Base-by-base conservation (phyloP, 1,140 invertebrate species). In the Hycleus phaleratus region DNA sequence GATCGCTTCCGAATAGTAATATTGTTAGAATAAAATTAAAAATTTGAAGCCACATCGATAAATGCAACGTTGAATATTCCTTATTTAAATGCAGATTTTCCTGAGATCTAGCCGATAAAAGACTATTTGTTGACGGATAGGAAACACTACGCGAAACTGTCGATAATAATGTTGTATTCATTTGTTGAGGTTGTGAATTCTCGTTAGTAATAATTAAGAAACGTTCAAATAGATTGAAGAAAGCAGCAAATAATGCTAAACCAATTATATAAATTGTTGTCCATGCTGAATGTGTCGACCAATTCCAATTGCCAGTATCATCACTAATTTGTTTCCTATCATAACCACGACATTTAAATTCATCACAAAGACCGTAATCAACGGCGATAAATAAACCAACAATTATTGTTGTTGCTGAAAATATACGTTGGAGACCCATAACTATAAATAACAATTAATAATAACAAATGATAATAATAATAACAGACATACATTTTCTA, bases 291-390 rank as follows among this genome's bases (percentile, higher is more conserved):
- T 79, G 76, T 6, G 73, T 72, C 43, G 78, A 73, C 80, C 80
- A 81, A 7, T 56, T 54, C 70, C 70, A 74, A 9, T 71, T 61
- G 38, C 75, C 77, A 65, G 71, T 63, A 64, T 74, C 71, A 67
- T 68, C 75, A 2, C 73, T 72, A 38, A 73, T 70, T 54, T 75
- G 71, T 49, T 66, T 60, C 38, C 67, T 59, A 45, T 72, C 71
- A 67, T 74, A 73, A 46, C 82, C 82, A 48, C 80, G 73, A 61
- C 82, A 83, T 39, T 79, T 75, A 68, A 82, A 82, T 64, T 82
- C 77, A 66, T 83, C 80, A 61, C 81, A 82, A 12, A 83, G 70
- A 26, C 79, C 80, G 62, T 82, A 83, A 68, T 82, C 81, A 7
- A 82, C 80, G 60, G 79, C 77, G 56, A 83, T 79, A 67, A 83